Evolutionary conservation across 1,140 invertebrate genomes (phyloP).

Genomic region (Vanessa atalanta): DNA sequence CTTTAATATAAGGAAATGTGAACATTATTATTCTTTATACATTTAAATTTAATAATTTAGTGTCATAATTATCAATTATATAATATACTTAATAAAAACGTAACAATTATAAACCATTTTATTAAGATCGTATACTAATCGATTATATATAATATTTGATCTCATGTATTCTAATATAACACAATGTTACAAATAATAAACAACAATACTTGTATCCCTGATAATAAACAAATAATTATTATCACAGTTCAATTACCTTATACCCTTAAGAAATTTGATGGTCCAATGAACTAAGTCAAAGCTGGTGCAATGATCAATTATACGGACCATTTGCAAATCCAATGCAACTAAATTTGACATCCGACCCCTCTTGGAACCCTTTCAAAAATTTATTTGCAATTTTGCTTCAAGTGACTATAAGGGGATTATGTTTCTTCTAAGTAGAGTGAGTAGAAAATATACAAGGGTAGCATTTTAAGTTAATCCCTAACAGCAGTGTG

Average conservation of each 20-base stretch:
- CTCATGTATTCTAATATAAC: too few relatives aligned
- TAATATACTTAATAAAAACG: too few relatives aligned
- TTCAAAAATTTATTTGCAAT: constrained; percentile 15
- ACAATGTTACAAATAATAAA: too few relatives aligned
- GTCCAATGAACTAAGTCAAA: constrained; percentile 6
- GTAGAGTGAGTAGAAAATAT: not conserved
- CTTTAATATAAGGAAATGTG: too few relatives aligned
- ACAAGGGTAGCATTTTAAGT: not conserved
- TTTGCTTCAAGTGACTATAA: constrained; percentile 21
- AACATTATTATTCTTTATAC: too few relatives aligned
- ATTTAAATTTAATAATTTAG: too few relatives aligned
- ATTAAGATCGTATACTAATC: too few relatives aligned
- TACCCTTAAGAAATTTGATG: constrained; percentile 3
- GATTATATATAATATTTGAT: too few relatives aligned
- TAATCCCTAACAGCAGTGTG: not conserved
- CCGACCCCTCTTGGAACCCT: not conserved
- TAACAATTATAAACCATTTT: too few relatives aligned
- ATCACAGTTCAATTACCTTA: not conserved
- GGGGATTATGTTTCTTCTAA: constrained; percentile 13
- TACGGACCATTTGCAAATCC: constrained; percentile 13
- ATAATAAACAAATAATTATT: not conserved
- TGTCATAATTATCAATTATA: too few relatives aligned
- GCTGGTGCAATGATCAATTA: constrained; percentile 13
- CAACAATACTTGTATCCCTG: not conserved
- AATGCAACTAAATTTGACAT: constrained; percentile 24